phyloP scores from a whole-genome alignment of 2,113 vertebrate species.

The Pseudorasbora parva region DNA sequence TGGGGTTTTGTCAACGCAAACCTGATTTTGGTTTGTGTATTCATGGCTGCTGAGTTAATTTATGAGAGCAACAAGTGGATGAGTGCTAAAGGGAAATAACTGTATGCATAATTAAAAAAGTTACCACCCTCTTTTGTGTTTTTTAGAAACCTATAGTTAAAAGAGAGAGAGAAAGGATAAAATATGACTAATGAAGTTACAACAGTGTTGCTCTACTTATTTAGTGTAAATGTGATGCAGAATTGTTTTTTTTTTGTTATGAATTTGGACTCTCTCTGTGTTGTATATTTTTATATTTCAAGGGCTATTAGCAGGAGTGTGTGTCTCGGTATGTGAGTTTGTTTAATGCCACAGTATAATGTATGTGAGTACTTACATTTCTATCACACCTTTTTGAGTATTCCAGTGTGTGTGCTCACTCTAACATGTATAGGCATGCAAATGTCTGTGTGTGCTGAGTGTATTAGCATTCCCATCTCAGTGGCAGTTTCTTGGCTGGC shows the following conservation, averaged over 20 bases:
- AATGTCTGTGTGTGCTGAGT: background rate
- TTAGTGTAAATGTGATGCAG: no score
- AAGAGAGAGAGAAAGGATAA: no score
- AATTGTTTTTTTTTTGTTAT: no score
- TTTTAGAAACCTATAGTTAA: no score
- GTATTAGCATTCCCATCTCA: background rate
- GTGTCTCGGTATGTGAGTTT: background rate
- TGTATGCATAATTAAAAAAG: background rate
- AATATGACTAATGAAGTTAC: no score
- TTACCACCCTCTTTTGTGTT: background rate
- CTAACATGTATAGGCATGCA: no score
- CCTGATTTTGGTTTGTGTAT: background rate
- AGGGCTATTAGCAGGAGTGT: background rate
- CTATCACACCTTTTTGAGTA: background rate
- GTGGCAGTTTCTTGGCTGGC: background rate
- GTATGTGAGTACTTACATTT: background rate
- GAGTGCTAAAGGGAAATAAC: background rate
- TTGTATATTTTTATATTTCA: background rate
- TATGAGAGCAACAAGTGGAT: slow-evolving; percentile 41
- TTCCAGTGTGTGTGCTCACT: background rate
- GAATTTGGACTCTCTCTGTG: no score
- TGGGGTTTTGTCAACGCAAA: background rate
- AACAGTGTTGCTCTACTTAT: no score
- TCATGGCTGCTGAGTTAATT: slow-evolving; percentile 19
- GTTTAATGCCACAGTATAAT: background rate